phyloP scores from a whole-genome alignment of 1,140 invertebrate species.

The Brachionus plicatilis region DNA sequence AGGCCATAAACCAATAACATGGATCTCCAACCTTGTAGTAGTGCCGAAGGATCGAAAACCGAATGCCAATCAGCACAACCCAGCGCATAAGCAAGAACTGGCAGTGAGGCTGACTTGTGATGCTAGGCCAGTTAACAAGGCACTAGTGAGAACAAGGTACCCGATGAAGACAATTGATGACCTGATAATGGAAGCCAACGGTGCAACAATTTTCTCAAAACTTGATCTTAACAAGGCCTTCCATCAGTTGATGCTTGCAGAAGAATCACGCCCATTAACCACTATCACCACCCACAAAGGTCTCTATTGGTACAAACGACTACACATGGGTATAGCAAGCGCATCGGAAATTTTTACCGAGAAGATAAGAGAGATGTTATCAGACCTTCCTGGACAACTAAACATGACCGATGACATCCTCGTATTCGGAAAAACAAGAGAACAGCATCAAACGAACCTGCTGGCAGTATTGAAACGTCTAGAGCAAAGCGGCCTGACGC shows the following conservation, averaged over 20 bases:
- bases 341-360: neutral
- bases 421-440: neutral
- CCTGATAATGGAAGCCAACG: constrained; percentile 43
- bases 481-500: neutral
- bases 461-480: neutral
- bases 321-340: neutral
- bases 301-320: neutral
- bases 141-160: constrained; percentile 43
- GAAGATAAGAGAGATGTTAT: neutral
- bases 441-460: neutral
- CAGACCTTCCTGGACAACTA: neutral
- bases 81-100: neutral
- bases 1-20: neutral
- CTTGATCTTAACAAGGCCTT: constrained; percentile 45
- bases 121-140: constrained; percentile 43
- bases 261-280: constrained; percentile 40
- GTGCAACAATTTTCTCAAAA: constrained; percentile 44
- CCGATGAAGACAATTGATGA: constrained; percentile 46
- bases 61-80: neutral
- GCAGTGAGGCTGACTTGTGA: neutral
- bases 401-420: neutral
- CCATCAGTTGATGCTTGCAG: constrained; percentile 46
- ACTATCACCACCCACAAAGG: neutral
- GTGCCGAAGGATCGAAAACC: neutral
- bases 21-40: neutral